Conservation (phyloP, 2,888 invertebrate genomes). For the Lepas anatifera region DNA sequence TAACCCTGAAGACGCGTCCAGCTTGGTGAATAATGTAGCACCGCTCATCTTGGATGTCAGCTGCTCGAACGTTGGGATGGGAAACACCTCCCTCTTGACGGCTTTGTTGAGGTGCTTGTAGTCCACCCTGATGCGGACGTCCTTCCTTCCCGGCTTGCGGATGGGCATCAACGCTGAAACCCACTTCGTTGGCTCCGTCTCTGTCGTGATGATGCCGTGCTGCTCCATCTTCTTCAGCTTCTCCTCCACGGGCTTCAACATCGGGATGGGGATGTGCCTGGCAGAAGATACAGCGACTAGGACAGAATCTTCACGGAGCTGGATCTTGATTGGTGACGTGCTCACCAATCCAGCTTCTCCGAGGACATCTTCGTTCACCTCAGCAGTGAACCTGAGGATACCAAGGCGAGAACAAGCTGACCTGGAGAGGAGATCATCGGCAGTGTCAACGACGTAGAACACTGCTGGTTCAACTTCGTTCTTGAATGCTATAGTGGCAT, state of each 20-base stretch:
- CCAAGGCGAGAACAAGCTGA: background rate
- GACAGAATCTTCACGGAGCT: background rate
- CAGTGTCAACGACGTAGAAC: background rate
- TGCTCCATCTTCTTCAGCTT: background rate
- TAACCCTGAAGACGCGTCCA: no score
- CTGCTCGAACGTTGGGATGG: background rate
- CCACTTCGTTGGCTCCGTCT: background rate
- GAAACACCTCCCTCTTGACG: background rate
- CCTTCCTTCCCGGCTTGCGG: background rate
- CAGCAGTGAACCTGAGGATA: background rate
- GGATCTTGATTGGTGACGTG: background rate
- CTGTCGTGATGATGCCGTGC: no score
- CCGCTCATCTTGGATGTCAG: no score
- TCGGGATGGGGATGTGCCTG: background rate
- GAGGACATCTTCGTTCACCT: background rate
- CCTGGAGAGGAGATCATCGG: background rate
- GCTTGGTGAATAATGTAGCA: no score
- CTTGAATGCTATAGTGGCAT: background rate
- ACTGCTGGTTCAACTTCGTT: background rate
- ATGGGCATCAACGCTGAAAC: background rate
- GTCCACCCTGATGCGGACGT: background rate
- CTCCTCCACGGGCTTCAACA: background rate
- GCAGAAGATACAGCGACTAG: background rate
- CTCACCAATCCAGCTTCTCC: background rate
- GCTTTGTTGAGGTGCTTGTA: background rate